Evolutionary conservation across 2,113 vertebrate species (phyloP), one percentile per base, ranked within the genome.

Genomic region (Pterocles gutturalis): DNA sequence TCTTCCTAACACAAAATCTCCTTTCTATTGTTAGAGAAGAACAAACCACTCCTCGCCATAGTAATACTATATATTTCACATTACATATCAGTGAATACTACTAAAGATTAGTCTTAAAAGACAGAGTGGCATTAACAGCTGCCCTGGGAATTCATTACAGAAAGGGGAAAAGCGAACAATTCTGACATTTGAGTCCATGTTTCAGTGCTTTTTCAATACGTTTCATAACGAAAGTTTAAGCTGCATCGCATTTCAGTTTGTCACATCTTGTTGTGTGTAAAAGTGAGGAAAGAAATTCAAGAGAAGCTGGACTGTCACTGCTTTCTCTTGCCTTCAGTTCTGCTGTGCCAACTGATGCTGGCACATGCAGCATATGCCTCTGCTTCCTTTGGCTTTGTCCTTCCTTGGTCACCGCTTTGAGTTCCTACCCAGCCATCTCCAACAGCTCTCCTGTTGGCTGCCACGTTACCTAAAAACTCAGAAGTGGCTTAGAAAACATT

Each of bases 181-280:
- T 76, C 69, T 95, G 96, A 96, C 92, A 80, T 96, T 86, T 93
- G 75, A 92, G 64, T 57, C 93, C 36, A 33, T 8, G 10, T 92
- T 91, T 92, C 66, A 80, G 73, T 49, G 60, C 43, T n/a, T 96
- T 92, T 87, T 92, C 5, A 2, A 90, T 34, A 91, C 7, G 5
- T 66, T 78, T 94, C 83, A 76, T 80, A 95, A 88, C 71, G 91
- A 84, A 91, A 97, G 83, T 93, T 95, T 89, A 96, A 97, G 72
- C 17, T 62, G 67, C 6, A 0, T 80, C 71, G 91, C 72, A 64
- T 64, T 93, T 92, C 67, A 33, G 60, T 96, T 93, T 95, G 67
- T 88, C 89, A 83, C 60, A 84, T 90, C 77, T 87, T 66, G n/a
- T 64, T 64, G 69, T 6, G 1, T 24, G 57, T 70, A 75, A 58